Base-by-base conservation (phyloP, 1,140 invertebrate species). In the Eriosoma lanigerum region DNA sequence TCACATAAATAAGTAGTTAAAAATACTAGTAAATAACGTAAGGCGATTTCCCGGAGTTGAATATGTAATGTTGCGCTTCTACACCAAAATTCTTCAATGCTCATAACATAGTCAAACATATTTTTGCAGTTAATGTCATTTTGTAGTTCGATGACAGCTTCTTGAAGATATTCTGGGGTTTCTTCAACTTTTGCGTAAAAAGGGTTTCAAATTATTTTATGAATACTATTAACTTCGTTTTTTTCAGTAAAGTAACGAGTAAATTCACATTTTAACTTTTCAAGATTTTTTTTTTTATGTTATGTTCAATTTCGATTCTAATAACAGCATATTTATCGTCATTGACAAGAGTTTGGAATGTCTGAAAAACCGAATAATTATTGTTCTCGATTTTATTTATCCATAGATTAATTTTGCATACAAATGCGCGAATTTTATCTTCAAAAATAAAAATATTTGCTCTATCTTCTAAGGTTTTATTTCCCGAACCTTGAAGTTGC, bases 391-490 rank as follows among this genome's bases (percentile, higher is more conserved):
- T 52, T 80, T 80, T 80, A 62, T 32, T 68, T 38, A 68, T 68
- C 38, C 64, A 46, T 46, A 68, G 19, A 68, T 68, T 68, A 44
- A 68, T 68, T 52, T 58, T 58, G 85, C 81, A 60, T 81, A 82
- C 80, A 80, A 60, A 80, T 82, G 80, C 81, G 68, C 64, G 29
- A 68, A 68, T 46, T 46, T 68, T 68, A 68, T 68, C 38, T 68
- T 68, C 38, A 68, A 68, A 83, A 44, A 81, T 82, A 80, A 82
- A 82, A 68, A 83, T 82, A 78, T 83, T 83, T 66, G 64, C 81
- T 19, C 54, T 81, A 76, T 21, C 50, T 82, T 83, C 29, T 66
- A 82, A 83, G 21, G 81, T 52, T 66, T 80, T 32, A 21, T 80
- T 80, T 66, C 78, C 78, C 1, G 38, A 66, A 52, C 82, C 83